These are phyloP conservation scores for Epinephelus lanceolatus DNA, from an alignment of 2,113 vertebrate species.

Conservation along the genomic window DNA sequence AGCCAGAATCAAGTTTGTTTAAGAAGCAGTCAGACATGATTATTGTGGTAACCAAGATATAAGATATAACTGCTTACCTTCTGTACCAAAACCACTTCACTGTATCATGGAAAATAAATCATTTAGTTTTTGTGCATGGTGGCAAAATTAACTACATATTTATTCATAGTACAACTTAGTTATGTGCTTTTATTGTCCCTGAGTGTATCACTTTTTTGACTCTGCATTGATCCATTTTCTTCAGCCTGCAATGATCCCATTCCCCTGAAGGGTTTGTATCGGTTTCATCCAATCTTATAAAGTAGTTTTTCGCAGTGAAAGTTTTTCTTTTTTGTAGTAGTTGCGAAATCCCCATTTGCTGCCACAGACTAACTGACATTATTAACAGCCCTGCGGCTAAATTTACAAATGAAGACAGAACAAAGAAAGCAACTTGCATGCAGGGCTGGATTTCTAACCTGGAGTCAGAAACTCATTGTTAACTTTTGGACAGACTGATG, in stretches of 20 bases:
- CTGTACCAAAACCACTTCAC: too few relatives aligned
- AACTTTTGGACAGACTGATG: slow-evolving; percentile 6
- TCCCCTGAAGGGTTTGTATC: slow-evolving; percentile 12
- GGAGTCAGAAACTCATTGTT: neutral
- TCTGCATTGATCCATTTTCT: neutral
- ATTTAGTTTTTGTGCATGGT: too few relatives aligned
- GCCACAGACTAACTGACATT: slow-evolving; percentile 19
- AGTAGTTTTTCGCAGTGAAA: neutral
- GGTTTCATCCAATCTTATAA: slow-evolving; percentile 14
- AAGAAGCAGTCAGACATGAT: too few relatives aligned
- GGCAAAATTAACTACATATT: too few relatives aligned
- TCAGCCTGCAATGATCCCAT: neutral
- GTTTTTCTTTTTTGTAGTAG: neutral
- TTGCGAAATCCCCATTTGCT: slow-evolving; percentile 11
- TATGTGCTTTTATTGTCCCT: too few relatives aligned
- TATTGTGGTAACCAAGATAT: too few relatives aligned
- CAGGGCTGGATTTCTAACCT: neutral
- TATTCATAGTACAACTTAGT: too few relatives aligned
- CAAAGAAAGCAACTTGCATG: neutral
- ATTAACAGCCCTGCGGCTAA: slow-evolving; percentile 17
- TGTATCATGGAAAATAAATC: too few relatives aligned
- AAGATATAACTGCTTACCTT: too few relatives aligned
- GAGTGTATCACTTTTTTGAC: neutral
- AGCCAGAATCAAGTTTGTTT: too few relatives aligned
- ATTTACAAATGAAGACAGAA: neutral